phyloP scores from a whole-genome alignment of 53 echinoderm and acorn worm species.

The Crossaster papposus region DNA sequence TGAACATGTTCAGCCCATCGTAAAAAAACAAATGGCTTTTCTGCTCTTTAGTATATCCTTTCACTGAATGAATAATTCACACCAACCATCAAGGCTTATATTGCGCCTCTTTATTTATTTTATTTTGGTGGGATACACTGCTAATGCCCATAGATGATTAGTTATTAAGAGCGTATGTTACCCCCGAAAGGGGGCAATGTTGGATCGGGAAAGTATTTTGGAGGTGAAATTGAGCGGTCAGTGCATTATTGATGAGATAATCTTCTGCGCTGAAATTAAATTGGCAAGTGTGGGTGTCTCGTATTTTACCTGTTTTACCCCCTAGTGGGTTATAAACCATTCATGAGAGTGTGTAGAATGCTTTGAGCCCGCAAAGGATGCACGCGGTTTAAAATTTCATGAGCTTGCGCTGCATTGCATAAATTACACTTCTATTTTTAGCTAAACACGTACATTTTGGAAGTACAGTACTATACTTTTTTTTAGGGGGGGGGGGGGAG shows the following conservation, averaged over 20 bases:
- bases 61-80: constrained; percentile 6
- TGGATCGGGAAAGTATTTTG: constrained; percentile 27
- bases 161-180: not conserved
- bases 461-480: too few species aligned
- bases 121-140: too few species aligned
- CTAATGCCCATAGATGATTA: not conserved
- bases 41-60: not conserved
- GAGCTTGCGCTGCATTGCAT: not conserved
- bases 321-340: not conserved
- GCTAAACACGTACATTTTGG: too few species aligned
- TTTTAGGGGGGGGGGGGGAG: too few species aligned
- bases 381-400: not conserved
- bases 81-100: constrained; percentile 7
- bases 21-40: not conserved
- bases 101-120: not conserved
- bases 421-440: too few species aligned
- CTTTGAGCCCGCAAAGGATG: not conserved
- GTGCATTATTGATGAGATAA: constrained; percentile 43
- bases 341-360: not conserved
- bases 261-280: constrained; percentile 7
- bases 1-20: not conserved
- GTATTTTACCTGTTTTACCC: not conserved
- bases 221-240: not conserved
- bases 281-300: not conserved
- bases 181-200: not conserved